Evolutionary conservation across 2,113 vertebrate genomes (phyloP), one percentile per base, ranked within the genome.

Genomic region (Talpa occidentalis): DNA sequence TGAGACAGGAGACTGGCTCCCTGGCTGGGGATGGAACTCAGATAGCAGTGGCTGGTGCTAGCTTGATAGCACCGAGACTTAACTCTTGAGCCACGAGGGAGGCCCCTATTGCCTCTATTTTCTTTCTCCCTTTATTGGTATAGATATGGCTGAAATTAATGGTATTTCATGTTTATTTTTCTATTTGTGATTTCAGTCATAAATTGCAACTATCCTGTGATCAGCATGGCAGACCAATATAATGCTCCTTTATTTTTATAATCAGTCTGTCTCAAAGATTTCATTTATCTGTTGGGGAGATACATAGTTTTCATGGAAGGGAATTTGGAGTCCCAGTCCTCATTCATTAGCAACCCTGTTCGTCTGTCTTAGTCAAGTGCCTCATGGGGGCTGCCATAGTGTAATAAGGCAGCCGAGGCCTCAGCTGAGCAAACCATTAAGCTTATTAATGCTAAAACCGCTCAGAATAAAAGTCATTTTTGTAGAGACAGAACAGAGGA

Each of bases 211-310:
- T 84, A 87, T 91, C 87, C 77, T 95, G 49, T 44, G 80, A 93
- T 95, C 94, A 95, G 66, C 49, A 87, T 94, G 72, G 94, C 73
- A 96, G 87, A 95, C 87, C 94, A 80, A 97, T 93, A 82, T 67
- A 96, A 95, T 95, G 87, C 87, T 94, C 83, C 72, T 85, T 95
- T 97, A 95, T 93, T 94, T 95, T 95, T 93, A 66, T 96, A 95
- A 96, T 96, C 91, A 93, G 76, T 26, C 89, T 97, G 94, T 87
- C 90, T 94, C 80, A n/a, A 64, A 89, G 83, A 95, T 96, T 96
- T 93, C 91, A 91, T 80, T 97, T 94, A 91, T 95, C 91, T 80
- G n/a, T 76, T 85, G 60, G 82, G 70, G 94, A 82, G 81, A 92
- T 72, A 89, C 91, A 76, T 82, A 10, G 59, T 92, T 95, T 80